Evolutionary conservation across 2,888 invertebrate genomes (phyloP).

Genomic region (Caenorhabditis afra): DNA sequence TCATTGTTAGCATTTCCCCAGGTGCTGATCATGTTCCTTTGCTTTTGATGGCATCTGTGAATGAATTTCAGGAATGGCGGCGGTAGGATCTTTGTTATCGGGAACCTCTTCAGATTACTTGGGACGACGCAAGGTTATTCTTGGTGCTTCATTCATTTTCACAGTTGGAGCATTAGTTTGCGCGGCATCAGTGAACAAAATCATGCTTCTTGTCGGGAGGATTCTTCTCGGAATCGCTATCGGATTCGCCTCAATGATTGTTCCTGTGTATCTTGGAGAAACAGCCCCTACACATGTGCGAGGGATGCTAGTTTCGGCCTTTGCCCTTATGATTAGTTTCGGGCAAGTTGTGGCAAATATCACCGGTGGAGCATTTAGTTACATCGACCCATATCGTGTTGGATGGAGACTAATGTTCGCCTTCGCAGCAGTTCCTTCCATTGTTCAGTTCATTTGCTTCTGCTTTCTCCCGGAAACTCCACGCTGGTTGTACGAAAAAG

Average conservation of each 20-base stretch:
- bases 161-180: constrained; percentile 82
- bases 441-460: constrained; percentile 83
- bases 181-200: constrained; percentile 71
- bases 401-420: constrained; percentile 84
- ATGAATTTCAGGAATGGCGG: constrained; percentile 67
- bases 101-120: constrained; percentile 82
- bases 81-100: constrained; percentile 69
- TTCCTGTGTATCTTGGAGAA: constrained; percentile 84
- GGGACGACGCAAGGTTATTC: constrained; percentile 83
- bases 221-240: constrained; percentile 77
- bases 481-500: constrained; percentile 78
- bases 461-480: constrained; percentile 84
- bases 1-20: constrained; percentile 76
- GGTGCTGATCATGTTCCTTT: constrained; percentile 35
- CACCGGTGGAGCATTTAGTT: constrained; percentile 83
- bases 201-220: constrained; percentile 72
- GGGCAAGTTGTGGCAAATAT: constrained; percentile 83
- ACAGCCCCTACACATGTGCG: constrained; percentile 82
- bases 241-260: constrained; percentile 82
- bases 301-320: constrained; percentile 83
- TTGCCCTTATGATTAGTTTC: constrained; percentile 81
- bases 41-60: no score
- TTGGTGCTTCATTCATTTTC: constrained; percentile 81
- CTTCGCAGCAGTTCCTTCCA: constrained; percentile 82
- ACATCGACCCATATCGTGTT: constrained; percentile 79